Percentiles rank a stretch among this genome's conserved stretches.
phyloP scores from a whole-genome alignment of 2,888 invertebrate species.

The Aphidius colemani region DNA sequence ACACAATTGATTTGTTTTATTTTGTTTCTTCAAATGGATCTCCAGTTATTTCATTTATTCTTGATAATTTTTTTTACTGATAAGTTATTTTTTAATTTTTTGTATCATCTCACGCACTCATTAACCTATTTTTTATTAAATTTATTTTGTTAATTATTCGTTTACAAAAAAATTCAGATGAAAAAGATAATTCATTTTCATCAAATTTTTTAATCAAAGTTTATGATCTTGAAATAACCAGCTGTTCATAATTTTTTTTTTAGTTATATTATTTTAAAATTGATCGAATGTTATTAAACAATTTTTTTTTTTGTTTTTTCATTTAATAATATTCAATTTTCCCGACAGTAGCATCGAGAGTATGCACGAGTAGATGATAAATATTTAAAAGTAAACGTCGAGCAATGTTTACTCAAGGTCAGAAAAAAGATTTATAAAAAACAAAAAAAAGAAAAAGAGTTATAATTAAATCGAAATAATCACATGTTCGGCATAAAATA shows the following conservation, averaged over 20 bases:
- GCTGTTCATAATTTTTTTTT: constrained; percentile 4
- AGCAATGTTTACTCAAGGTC: background rate
- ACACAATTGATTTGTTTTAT: constrained; percentile 43
- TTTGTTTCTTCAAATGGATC: constrained; percentile 43
- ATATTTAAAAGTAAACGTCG: background rate
- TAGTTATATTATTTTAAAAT: constrained; percentile 24
- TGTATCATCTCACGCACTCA: constrained; percentile 29
- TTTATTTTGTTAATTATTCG: constrained; percentile 17
- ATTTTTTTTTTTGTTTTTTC: constrained; percentile 27
- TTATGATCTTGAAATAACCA: background rate
- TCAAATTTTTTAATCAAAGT: background rate
- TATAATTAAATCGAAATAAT: no score
- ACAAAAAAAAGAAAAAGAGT: background rate
- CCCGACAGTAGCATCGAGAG: constrained; percentile 8
- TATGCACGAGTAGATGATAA: constrained; percentile 15
- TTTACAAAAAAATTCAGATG: constrained; percentile 6
- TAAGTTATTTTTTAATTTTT: constrained; percentile 14
- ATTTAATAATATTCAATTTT: constrained; percentile 23
- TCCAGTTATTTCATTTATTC: constrained; percentile 31
- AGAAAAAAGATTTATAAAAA: constrained; percentile 5
- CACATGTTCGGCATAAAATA: no score
- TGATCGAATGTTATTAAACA: constrained; percentile 28
- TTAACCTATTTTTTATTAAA: constrained; percentile 29
- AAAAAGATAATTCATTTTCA: background rate
- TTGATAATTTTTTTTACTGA: constrained; percentile 20